Evolutionary conservation across 1,140 invertebrate genomes (phyloP).

Genomic region (Lycorma delicatula): DNA sequence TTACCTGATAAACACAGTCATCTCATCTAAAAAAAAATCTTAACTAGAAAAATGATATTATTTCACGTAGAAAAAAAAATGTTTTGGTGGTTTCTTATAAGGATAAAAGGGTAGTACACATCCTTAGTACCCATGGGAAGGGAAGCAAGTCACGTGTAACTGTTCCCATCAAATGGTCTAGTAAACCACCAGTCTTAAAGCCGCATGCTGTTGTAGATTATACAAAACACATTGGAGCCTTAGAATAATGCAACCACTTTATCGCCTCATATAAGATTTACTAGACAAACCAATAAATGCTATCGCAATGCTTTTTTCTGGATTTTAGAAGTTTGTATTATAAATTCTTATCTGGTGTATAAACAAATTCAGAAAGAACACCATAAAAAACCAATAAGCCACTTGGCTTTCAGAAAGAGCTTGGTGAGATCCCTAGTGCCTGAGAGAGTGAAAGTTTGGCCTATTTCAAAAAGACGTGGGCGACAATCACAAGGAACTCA

Average conservation of each 20-base stretch:
- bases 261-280: slow-evolving; percentile 28
- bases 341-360: slow-evolving; percentile 19
- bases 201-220: slow-evolving; percentile 27
- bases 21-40: too few species aligned
- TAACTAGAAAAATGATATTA: too few species aligned
- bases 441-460: too few species aligned
- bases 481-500: too few species aligned
- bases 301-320: slow-evolving; percentile 26
- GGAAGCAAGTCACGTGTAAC: slow-evolving; percentile 4
- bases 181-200: slow-evolving; percentile 11
- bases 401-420: too few species aligned
- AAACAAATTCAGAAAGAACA: too few species aligned
- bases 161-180: background rate
- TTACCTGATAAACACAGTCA: too few species aligned
- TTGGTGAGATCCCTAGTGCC: too few species aligned
- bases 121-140: slow-evolving; percentile 17
- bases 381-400: too few species aligned
- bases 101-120: slow-evolving; percentile 21
- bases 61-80: too few species aligned
- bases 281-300: slow-evolving; percentile 30
- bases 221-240: slow-evolving; percentile 28
- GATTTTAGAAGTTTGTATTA: slow-evolving; percentile 17
- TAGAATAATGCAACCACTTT: slow-evolving; percentile 30
- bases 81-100: too few species aligned
- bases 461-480: too few species aligned